Base-by-base conservation (phyloP, 2,113 vertebrate genomes). In the Alexandromys fortis region DNA sequence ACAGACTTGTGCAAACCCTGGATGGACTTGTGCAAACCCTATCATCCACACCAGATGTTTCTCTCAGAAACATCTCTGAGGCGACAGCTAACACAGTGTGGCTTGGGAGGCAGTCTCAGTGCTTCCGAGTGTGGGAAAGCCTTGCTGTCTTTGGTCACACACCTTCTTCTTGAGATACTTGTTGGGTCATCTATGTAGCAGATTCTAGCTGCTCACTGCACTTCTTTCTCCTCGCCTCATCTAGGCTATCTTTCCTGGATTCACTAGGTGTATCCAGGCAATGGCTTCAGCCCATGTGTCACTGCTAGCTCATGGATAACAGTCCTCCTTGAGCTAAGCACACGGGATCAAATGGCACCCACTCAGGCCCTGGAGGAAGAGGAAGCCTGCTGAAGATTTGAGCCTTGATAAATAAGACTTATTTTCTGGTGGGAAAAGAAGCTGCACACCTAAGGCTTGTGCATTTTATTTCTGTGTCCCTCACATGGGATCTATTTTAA, bases 391-490 rank as follows among this genome's bases (percentile, higher is more conserved):
- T 83, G 49, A 70, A 58, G 82, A 19, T 88, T 92, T 52, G 5
- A 96, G 33, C 47, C n/a, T 90, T 96, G 33, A 61, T 89, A 82
- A 94, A 33, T 77, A 93, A 90, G 55, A 55, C 70, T 94, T 95
- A 55, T 73, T 52, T 96, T 93, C 65, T 94, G 38, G n/a, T 65
- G 35, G 73, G 55, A 61, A 93, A 88, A 81, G 55, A 58, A 47
- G 35, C 47, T 90, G 86, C 19, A 86, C 78, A 85, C 91, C 45
- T 49, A 26, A 94, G 10, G 12, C 9, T 5, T 88, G 2, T 42
- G 26, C 90, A 68, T 86, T 91, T 92, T 78, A 73, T 89, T 83
- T 14, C 2, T 91, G 45, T 81, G 89, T 96, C 35, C 83, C 87
- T 95, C 38, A 87, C 30, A 45, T 87, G 33, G 19, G 95, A 93